phyloP scores from a whole-genome alignment of 2,797 vertebrate species.

The Mastacembelus armatus region DNA sequence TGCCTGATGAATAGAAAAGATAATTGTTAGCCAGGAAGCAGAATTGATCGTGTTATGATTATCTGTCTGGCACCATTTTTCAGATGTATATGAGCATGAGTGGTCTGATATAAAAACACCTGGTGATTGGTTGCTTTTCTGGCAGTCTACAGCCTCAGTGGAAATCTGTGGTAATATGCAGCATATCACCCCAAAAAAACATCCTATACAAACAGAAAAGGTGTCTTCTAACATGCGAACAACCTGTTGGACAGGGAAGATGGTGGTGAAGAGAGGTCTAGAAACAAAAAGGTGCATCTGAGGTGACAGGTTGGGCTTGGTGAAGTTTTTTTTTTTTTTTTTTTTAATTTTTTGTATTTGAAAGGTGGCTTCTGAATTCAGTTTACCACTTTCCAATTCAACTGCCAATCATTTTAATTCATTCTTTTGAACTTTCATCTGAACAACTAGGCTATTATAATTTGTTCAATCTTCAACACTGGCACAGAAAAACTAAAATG shows the following conservation, averaged over 20 bases:
- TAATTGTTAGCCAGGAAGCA: conserved; percentile 46
- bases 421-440: not conserved
- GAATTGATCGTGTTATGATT: conserved; percentile 39
- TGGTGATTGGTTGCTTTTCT: conserved; percentile 22
- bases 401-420: not conserved
- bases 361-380: not conserved
- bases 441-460: no score
- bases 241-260: conserved; percentile 21
- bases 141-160: conserved; percentile 10
- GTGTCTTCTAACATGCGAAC: not conserved
- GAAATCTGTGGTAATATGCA: conserved; percentile 22
- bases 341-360: no score
- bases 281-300: not conserved
- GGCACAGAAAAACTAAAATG: no score
- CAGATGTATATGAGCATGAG: conserved; percentile 10
- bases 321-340: no score
- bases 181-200: conserved; percentile 17
- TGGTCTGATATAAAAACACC: conserved; percentile 38
- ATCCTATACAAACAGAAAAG: conserved; percentile 10
- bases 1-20: conserved; percentile 38
- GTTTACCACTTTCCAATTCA: not conserved
- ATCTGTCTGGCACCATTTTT: conserved; percentile 19
- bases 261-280: not conserved
- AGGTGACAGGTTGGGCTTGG: not conserved
- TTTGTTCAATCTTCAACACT: not conserved